Evolutionary conservation across 2,888 invertebrate species (phyloP), one percentile per base, ranked within the genome.

Genomic region (Orthosia gracilis): DNA sequence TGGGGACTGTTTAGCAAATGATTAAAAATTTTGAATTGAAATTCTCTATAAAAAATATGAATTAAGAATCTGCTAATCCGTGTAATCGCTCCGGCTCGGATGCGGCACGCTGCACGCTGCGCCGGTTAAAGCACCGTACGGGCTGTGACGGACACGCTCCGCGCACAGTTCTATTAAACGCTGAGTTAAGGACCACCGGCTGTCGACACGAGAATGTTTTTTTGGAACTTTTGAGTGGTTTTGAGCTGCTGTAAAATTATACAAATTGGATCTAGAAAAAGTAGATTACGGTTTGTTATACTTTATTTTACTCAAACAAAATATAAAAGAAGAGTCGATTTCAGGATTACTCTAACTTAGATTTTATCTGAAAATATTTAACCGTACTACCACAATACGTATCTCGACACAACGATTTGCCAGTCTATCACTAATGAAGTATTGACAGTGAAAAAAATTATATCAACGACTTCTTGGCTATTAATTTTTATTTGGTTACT

Each of bases 181-280:
- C 77, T 69, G 66, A 63, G 75, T 81, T 86, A 83, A 55, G 59
- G 87, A 85, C 77, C 85, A 86, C 87, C 85, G 68, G 70, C 80
- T 65, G 59, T 70, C 69, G 72, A 74, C 76, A 76, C 77, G 54
- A 69, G 23, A 63, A 11, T 50, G 52, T 61, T 75, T 69, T 80
- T 66, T 73, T 76, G 11, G 11, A 13, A 26, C 9, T 3, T 45
- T 47, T 15, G 13, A 57, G 23, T 54, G 15, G 31, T 17, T 15
- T 47, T 15, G 13, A 66, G 23, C 65, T 17, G 21, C 23, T 15
- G 2, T 4, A 55, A n/a, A 13, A 13, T 18, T 18, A 13, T 21
- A 49, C 4, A 31, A 63, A 74, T 45, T 18, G 26, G 9, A 4
- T 50, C 40, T 15, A 17, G 4, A 45, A 11, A 26, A 17, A n/a